Evolutionary conservation across 1,140 invertebrate genomes (phyloP).

Genomic region (Mamestra configurata): DNA sequence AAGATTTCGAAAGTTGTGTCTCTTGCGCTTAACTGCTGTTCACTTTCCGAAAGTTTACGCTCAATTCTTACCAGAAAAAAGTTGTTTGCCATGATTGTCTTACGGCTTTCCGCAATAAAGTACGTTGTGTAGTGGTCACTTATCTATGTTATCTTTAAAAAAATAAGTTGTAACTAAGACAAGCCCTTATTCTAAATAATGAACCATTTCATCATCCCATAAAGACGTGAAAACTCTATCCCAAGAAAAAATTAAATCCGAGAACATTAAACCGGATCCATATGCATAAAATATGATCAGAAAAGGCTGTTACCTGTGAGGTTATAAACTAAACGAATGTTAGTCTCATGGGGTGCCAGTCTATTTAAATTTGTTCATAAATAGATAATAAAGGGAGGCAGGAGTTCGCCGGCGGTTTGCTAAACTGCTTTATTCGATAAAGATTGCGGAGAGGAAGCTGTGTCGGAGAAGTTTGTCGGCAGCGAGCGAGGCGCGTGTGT

Average conservation of each 20-base stretch:
- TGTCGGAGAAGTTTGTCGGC: slow-evolving; percentile 65
- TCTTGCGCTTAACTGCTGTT: too few relatives aligned
- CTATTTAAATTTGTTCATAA: slow-evolving; percentile 75
- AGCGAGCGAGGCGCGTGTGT: slow-evolving; percentile 44
- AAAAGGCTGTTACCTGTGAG: slow-evolving; percentile 42
- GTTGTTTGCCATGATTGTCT: too few relatives aligned
- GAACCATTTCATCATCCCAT: too few relatives aligned
- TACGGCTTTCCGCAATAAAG: too few relatives aligned
- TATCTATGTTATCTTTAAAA: too few relatives aligned
- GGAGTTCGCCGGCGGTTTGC: slow-evolving; percentile 70
- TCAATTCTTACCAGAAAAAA: too few relatives aligned
- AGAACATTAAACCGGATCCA: slow-evolving; percentile 15
- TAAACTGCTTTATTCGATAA: slow-evolving; percentile 83
- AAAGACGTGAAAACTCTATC: not conserved
- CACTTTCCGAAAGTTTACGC: too few relatives aligned
- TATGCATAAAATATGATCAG: slow-evolving; percentile 54
- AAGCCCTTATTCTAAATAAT: too few relatives aligned
- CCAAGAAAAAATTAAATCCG: not conserved
- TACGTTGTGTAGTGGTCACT: too few relatives aligned
- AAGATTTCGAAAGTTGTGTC: too few relatives aligned
- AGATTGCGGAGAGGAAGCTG: slow-evolving; percentile 67
- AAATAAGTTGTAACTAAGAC: too few relatives aligned
- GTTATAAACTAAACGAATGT: slow-evolving; percentile 60
- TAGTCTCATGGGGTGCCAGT: slow-evolving; percentile 40
- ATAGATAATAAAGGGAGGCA: slow-evolving; percentile 75